Evolutionary conservation across 1,140 invertebrate species (phyloP).

Genomic region (Antheraea pernyi): DNA sequence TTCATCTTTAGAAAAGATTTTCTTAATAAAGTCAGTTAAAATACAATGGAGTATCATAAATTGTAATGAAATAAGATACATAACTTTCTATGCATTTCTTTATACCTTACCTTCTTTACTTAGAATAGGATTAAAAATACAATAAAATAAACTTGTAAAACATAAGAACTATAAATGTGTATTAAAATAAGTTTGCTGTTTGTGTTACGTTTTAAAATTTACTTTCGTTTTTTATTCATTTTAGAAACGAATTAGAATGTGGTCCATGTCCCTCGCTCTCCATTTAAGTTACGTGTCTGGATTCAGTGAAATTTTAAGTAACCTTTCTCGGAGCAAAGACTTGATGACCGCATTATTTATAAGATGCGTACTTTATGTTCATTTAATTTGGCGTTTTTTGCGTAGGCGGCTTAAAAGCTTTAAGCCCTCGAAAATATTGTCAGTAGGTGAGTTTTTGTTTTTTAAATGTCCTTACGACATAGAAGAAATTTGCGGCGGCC

Average conservation of each 20-base stretch:
- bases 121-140: too few species aligned
- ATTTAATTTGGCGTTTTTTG: conserved; percentile 32
- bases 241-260: neutral
- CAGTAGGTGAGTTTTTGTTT: conserved; percentile 1
- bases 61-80: too few species aligned
- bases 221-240: neutral
- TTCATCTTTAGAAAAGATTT: too few species aligned
- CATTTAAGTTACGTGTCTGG: neutral
- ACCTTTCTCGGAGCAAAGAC: conserved; percentile 21
- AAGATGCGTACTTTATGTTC: conserved; percentile 29
- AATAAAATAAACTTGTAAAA: too few species aligned
- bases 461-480: neutral
- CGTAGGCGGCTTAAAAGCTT: conserved; percentile 13
- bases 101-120: too few species aligned
- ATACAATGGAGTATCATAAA: too few species aligned
- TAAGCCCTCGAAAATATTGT: conserved; percentile 10
- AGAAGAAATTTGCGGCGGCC: neutral
- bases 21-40: too few species aligned
- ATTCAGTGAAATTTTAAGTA: conserved; percentile 31
- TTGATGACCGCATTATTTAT: conserved; percentile 34
- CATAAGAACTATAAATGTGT: neutral
- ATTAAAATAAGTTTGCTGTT: too few species aligned
- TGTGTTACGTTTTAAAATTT: too few species aligned
- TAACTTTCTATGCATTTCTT: too few species aligned
- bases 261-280: neutral